These are phyloP conservation scores for Hedya salicella DNA, from an alignment of 2,888 invertebrate species.

Conservation along the genomic window DNA sequence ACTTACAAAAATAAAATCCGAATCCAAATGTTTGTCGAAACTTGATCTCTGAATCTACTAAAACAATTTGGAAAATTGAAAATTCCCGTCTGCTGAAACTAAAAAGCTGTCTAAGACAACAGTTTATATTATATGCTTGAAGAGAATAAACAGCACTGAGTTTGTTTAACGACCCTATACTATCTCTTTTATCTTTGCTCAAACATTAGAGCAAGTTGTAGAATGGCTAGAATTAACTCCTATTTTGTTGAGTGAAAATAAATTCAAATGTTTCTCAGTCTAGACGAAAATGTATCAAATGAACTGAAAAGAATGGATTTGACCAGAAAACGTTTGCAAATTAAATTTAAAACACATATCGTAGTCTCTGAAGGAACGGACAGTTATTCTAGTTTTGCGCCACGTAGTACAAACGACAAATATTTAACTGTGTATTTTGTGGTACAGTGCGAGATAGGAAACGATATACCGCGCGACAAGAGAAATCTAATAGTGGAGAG, in stretches of 20 bases:
- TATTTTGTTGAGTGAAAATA: slow-evolving; percentile 18
- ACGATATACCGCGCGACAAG: too few relatives aligned
- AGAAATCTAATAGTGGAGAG: too few relatives aligned
- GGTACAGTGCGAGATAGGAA: too few relatives aligned
- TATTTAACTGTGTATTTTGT: too few relatives aligned
- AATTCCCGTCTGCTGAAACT: slow-evolving; percentile 18
- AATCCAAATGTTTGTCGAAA: slow-evolving; percentile 5
- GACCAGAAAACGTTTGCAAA: neutral
- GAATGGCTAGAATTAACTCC: slow-evolving; percentile 1
- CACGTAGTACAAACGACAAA: too few relatives aligned
- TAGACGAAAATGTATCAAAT: slow-evolving; percentile 12
- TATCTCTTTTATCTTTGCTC: neutral
- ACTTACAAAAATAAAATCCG: slow-evolving; percentile 15
- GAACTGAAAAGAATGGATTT: neutral
- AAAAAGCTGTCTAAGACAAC: slow-evolving; percentile 15
- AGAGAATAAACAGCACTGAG: slow-evolving; percentile 23
- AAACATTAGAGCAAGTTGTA: slow-evolving; percentile 13
- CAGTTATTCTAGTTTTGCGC: too few relatives aligned
- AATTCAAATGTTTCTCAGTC: slow-evolving; percentile 14
- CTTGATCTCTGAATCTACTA: slow-evolving; percentile 9
- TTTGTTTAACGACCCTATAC: slow-evolving; percentile 22
- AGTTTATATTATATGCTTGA: slow-evolving; percentile 20
- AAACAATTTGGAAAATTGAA: slow-evolving; percentile 32
- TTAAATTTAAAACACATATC: too few relatives aligned
- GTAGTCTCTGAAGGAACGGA: too few relatives aligned